Percentiles rank a stretch among this genome's conserved stretches.
Evolutionary conservation across 1,140 invertebrate species (phyloP).

Genomic region (Lordiphosa clarofinis): DNA sequence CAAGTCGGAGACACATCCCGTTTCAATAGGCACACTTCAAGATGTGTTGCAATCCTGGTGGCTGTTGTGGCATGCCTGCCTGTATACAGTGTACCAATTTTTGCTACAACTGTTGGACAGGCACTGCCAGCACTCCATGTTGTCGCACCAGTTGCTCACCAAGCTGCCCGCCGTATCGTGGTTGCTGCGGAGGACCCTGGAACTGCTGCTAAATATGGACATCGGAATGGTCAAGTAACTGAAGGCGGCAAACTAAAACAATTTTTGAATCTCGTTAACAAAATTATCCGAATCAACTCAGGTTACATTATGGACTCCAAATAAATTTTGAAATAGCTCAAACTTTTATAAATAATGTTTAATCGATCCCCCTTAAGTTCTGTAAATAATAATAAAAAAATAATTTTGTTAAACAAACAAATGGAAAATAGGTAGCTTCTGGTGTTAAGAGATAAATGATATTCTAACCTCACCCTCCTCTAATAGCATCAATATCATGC

Average conservation of each 20-base stretch:
- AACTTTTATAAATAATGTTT: too few species aligned
- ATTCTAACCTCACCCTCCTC: not conserved
- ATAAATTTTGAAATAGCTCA: too few species aligned
- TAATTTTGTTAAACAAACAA: constrained; percentile 19
- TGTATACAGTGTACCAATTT: constrained; percentile 58
- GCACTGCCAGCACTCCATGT: constrained; percentile 16
- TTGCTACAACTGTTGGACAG: constrained; percentile 60
- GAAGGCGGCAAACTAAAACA: too few species aligned
- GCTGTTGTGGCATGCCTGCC: constrained; percentile 43
- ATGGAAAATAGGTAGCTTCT: constrained; percentile 42
- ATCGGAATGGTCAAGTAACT: too few species aligned
- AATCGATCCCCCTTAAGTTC: too few species aligned
- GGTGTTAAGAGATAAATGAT: too few species aligned
- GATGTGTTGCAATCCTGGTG: constrained; percentile 62
- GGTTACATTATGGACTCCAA: too few species aligned
- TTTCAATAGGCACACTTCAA: not conserved
- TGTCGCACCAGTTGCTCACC: constrained; percentile 32
- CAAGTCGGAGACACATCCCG: not conserved
- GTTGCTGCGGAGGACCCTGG: constrained; percentile 30
- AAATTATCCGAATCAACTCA: too few species aligned
- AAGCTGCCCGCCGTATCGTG: constrained; percentile 30
- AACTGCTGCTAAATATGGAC: too few species aligned
- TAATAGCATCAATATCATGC: constrained; percentile 88
- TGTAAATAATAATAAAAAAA: too few species aligned
- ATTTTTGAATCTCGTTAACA: too few species aligned